A percentile compares a stretch with the other conserved stretches of the same genome.
phyloP scores from a whole-genome alignment of 2,797 vertebrate species.

The Hoplostethus mediterraneus region DNA sequence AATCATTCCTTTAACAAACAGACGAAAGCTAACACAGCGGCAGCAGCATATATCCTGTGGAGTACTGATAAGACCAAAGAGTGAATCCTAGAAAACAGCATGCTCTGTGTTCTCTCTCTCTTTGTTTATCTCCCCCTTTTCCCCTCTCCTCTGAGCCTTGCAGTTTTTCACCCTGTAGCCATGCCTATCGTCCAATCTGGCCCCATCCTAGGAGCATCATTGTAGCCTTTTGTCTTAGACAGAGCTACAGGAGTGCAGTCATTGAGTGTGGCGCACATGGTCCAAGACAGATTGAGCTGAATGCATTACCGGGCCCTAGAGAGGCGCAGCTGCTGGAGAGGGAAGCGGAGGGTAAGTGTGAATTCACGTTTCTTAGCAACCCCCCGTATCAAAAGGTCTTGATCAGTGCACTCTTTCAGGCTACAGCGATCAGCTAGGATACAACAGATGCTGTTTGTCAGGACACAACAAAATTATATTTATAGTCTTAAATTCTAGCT shows the following conservation, averaged over 20 bases:
- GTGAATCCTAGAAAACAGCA: slow-evolving; percentile 24
- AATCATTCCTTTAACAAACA: slow-evolving; percentile 21
- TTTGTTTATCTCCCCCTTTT: slow-evolving; percentile 54
- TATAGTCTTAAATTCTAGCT: slow-evolving; percentile 41
- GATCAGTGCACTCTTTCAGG: slow-evolving; percentile 57
- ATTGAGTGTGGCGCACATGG: slow-evolving; percentile 72
- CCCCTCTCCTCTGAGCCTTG: slow-evolving; percentile 14
- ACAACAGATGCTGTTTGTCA: slow-evolving; percentile 71
- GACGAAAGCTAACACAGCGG: slow-evolving; percentile 37
- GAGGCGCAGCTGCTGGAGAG: slow-evolving; percentile 81
- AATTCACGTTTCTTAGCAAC: slow-evolving; percentile 87
- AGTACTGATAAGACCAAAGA: slow-evolving; percentile 56
- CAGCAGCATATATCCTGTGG: slow-evolving; percentile 65
- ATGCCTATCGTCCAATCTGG: slow-evolving; percentile 42
- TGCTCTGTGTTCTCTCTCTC: slow-evolving; percentile 24
- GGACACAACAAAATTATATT: slow-evolving; percentile 55
- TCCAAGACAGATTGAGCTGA: slow-evolving; percentile 77
- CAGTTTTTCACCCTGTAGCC: slow-evolving; percentile 36
- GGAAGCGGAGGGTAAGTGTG: slow-evolving; percentile 76
- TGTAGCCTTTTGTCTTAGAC: slow-evolving; percentile 73
- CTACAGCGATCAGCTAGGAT: slow-evolving; percentile 39
- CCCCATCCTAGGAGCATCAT: slow-evolving; percentile 29
- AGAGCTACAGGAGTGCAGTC: slow-evolving; percentile 63
- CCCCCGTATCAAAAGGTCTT: slow-evolving; percentile 67
- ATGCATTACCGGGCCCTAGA: slow-evolving; percentile 80